These are phyloP conservation scores for Tipula lateralis DNA, from an alignment of 2,888 invertebrate species.

Conservation along the genomic window DNA sequence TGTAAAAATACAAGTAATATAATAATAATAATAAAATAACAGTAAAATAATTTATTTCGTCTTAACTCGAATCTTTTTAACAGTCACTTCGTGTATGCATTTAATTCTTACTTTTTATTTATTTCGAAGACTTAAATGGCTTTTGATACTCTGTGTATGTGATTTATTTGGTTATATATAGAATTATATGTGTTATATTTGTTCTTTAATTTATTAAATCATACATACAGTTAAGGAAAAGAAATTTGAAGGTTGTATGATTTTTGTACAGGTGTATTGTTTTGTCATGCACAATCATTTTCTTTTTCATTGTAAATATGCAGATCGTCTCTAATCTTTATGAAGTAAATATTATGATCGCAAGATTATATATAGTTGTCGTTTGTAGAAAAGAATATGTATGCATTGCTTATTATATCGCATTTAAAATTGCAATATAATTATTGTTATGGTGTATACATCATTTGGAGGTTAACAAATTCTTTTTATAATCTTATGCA, in stretches of 20 bases:
- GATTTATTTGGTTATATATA: not conserved
- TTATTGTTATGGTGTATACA: not conserved
- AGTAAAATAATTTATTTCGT: constrained; percentile 19
- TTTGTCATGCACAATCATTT: not conserved
- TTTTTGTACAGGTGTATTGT: not conserved
- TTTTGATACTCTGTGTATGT: constrained; percentile 24
- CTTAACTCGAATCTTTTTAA: constrained; percentile 19
- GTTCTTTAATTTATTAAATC: not conserved
- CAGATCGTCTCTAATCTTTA: not conserved
- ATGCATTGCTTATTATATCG: not conserved
- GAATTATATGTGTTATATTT: not conserved
- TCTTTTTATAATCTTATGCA: not conserved
- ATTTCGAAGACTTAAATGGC: not conserved
- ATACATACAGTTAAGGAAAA: not conserved
- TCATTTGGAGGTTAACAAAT: not conserved
- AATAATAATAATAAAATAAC: constrained; percentile 14
- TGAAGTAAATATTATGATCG: not conserved
- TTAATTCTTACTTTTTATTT: constrained; percentile 19
- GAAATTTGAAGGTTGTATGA: not conserved
- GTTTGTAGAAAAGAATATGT: not conserved
- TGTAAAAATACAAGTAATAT: not conserved
- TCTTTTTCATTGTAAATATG: not conserved
- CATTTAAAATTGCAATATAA: not conserved
- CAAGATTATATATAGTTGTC: not conserved
- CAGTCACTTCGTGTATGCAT: constrained; percentile 11